Evolutionary conservation across 2,888 invertebrate genomes (phyloP), one percentile per base, ranked within the genome.

Genomic region (Antitype chi): DNA sequence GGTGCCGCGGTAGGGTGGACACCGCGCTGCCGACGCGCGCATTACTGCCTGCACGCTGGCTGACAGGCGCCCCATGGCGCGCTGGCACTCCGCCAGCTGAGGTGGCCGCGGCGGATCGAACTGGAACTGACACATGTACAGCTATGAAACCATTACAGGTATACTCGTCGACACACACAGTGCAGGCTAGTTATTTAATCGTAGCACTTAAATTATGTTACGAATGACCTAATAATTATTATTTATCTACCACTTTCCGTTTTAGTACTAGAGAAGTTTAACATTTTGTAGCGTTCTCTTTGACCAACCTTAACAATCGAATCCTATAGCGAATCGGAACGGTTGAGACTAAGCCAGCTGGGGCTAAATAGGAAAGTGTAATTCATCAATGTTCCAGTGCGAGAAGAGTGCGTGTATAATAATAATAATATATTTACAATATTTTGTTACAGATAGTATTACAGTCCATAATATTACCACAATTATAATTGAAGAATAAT

Each of bases 31-130:
- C 8, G 94, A 91, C 23, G 95, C 94, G 13, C 95, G 90, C 90
- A 95, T 93, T 55, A 94, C 94, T 2, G 94, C 95, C 82, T 95
- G 96, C 76, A 96, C 94, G 81, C 94, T 95, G 3, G 95, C 94
- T 25, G 95, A 94, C 64, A 95, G 88, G 2, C 95, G 92, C 17
- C 95, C 94, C 90, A 95, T 93, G 13, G 94, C 94, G 43, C 94
- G 93, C 84, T 95, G 96, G 74, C 94, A 94, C 25, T 94, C 95
- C 3, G 92, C 87, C 70, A 93, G 83, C 81, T 94, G 95, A 2
- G 94, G 94, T 9, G 93, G 93, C 72, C 94, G 91, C 43, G 95
- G 95, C n/a, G 93, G 82, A 78, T 96, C 96, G 80, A 96, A 95
- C 90, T 95, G 95, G 80, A 96, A 95, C 96, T 96, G 85, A 64